A percentile compares a stretch with the other conserved stretches of the same genome.
phyloP scores from a whole-genome alignment of 2,113 vertebrate species.

The Malurus elegans region DNA sequence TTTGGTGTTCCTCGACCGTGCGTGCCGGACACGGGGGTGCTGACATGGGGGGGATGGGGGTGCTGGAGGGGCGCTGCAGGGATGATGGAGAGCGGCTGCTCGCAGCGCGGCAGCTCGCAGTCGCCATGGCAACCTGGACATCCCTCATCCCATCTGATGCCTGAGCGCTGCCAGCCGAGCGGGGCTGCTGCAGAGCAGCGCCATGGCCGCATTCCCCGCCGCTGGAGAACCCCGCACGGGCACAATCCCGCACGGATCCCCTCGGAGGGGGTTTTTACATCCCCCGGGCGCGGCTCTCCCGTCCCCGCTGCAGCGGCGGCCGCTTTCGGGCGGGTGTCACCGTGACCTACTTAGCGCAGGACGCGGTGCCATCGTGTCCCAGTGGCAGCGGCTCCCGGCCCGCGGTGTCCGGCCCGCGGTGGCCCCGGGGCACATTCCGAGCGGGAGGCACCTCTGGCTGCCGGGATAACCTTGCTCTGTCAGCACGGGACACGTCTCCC shows the following conservation, averaged over 20 bases:
- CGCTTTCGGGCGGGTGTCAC: neutral
- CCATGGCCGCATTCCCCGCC: neutral
- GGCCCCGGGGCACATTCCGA: neutral
- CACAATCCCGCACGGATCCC: rapidly evolving
- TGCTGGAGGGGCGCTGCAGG: neutral
- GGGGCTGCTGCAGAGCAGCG: neutral
- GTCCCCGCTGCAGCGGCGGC: rapidly evolving
- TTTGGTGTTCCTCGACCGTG: neutral
- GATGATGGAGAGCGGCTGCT: neutral
- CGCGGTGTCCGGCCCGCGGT: neutral
- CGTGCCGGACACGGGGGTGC: neutral
- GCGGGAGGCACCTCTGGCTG: neutral
- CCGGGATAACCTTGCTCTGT: neutral
- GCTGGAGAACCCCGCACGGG: too few relatives aligned
- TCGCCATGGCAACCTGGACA: conserved; percentile 81
- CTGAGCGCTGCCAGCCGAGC: conserved; percentile 31
- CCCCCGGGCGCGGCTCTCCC: neutral
- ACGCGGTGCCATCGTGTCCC: neutral
- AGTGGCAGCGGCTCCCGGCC: neutral
- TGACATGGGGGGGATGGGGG: neutral
- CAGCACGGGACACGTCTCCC: neutral
- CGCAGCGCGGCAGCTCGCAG: conserved; percentile 10
- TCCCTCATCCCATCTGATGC: conserved; percentile 82
- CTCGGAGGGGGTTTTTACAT: neutral
- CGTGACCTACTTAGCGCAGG: neutral